These are phyloP conservation scores for Anaspis maculata DNA, from an alignment of 2,888 invertebrate species.

Conservation along the genomic window DNA sequence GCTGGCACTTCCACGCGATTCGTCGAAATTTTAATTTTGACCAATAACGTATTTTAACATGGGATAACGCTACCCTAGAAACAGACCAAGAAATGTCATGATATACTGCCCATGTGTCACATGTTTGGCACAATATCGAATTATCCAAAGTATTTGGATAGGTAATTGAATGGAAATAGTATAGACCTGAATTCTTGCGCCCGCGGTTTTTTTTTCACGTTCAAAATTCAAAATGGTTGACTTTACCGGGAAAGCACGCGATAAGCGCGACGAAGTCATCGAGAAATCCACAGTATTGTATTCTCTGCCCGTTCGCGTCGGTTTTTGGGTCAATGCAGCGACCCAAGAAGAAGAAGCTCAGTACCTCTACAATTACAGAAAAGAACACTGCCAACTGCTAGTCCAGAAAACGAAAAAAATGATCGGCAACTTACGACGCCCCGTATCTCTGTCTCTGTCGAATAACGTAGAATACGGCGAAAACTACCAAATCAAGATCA, in stretches of 20 bases:
- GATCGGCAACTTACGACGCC: constrained; percentile 44
- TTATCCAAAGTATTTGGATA: too few relatives aligned
- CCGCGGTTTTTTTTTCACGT: too few relatives aligned
- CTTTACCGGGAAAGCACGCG: constrained; percentile 7
- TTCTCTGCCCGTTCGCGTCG: constrained; percentile 41
- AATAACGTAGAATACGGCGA: constrained; percentile 42
- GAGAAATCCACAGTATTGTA: constrained; percentile 31
- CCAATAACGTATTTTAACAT: too few relatives aligned
- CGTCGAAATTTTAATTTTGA: too few relatives aligned
- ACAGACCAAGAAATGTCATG: too few relatives aligned
- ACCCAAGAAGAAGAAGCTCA: constrained; percentile 43
- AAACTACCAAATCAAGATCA: constrained; percentile 44
- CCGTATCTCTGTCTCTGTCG: constrained; percentile 37
- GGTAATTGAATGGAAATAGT: too few relatives aligned
- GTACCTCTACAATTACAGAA: constrained; percentile 38
- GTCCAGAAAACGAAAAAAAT: constrained; percentile 46
- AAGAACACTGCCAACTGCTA: constrained; percentile 43
- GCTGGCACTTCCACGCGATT: too few relatives aligned
- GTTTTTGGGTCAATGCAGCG: constrained; percentile 49
- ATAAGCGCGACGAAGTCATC: constrained; percentile 15
- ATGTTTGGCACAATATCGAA: too few relatives aligned
- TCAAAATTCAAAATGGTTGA: too few relatives aligned
- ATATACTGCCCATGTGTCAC: too few relatives aligned
- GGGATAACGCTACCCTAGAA: too few relatives aligned
- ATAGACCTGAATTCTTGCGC: too few relatives aligned